These are phyloP conservation scores for Prosapia bicincta DNA, from an alignment of 2,888 invertebrate genomes.

Conservation along the genomic window DNA sequence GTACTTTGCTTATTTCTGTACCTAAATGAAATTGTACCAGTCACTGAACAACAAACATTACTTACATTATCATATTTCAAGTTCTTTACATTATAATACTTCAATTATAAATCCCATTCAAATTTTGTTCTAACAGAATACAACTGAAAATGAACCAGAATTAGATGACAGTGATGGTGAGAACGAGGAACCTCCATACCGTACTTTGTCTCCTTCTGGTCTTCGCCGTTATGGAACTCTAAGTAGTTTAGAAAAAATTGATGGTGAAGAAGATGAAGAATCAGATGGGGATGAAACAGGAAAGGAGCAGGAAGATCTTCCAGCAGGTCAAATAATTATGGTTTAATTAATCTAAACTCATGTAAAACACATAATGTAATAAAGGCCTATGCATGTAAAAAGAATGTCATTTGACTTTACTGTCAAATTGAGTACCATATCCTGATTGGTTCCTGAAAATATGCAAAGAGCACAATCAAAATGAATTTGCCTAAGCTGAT, in stretches of 20 bases:
- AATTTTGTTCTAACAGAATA: neutral
- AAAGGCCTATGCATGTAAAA: neutral
- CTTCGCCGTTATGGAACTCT: slow-evolving; percentile 49
- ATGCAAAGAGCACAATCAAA: no score
- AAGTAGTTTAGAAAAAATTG: slow-evolving; percentile 46
- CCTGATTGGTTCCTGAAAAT: neutral
- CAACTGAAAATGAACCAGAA: neutral
- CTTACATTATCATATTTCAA: no score
- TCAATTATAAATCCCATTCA: no score
- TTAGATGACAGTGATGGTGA: slow-evolving; percentile 41
- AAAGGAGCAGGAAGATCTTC: slow-evolving; percentile 34
- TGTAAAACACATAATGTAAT: neutral
- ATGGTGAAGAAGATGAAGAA: slow-evolving; percentile 39
- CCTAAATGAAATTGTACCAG: no score
- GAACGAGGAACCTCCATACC: slow-evolving; percentile 71
- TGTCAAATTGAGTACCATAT: neutral
- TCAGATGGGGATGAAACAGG: slow-evolving; percentile 39
- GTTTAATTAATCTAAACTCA: neutral
- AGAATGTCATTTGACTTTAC: neutral
- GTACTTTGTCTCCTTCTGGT: slow-evolving; percentile 51
- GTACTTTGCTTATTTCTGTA: no score
- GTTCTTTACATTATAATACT: no score
- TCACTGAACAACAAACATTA: no score
- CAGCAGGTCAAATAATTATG: slow-evolving; percentile 32
- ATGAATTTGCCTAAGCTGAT: no score